Evolutionary conservation across 1,140 invertebrate genomes (phyloP).

Genomic region (Calliphora vicina): DNA sequence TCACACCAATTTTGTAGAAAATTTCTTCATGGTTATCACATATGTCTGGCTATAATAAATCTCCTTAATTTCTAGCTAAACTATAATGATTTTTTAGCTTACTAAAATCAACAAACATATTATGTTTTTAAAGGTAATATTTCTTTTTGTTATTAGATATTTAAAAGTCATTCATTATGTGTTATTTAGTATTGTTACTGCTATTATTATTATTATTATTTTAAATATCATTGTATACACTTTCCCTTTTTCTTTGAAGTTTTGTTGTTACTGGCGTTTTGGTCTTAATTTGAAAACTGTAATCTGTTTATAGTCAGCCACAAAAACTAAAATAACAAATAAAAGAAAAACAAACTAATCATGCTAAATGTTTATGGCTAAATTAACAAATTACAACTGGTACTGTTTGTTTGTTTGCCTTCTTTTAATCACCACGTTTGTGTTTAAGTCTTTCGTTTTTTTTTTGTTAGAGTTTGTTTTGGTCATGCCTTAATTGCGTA

Average conservation of each 20-base stretch:
- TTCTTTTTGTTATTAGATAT: background rate
- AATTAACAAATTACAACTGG: no score
- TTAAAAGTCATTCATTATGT: background rate
- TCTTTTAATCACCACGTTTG: background rate
- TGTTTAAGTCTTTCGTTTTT: conserved; percentile 8
- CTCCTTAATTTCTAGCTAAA: no score
- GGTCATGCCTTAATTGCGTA: background rate
- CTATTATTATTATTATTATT: background rate
- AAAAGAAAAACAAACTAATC: background rate
- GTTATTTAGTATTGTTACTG: background rate
- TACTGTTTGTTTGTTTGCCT: background rate
- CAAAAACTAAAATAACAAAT: no score
- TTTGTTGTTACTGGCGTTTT: background rate
- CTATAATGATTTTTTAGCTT: no score
- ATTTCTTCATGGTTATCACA: background rate
- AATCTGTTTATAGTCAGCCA: no score
- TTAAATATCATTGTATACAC: background rate
- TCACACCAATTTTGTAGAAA: background rate
- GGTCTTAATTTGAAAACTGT: no score
- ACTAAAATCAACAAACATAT: no score
- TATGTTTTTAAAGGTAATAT: no score
- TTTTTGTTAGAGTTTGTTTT: no score
- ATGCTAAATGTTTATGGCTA: background rate
- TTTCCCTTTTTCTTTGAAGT: background rate
- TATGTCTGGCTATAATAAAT: no score